Conservation (phyloP, 2,113 vertebrate species). For the Austrofundulus limnaeus region DNA sequence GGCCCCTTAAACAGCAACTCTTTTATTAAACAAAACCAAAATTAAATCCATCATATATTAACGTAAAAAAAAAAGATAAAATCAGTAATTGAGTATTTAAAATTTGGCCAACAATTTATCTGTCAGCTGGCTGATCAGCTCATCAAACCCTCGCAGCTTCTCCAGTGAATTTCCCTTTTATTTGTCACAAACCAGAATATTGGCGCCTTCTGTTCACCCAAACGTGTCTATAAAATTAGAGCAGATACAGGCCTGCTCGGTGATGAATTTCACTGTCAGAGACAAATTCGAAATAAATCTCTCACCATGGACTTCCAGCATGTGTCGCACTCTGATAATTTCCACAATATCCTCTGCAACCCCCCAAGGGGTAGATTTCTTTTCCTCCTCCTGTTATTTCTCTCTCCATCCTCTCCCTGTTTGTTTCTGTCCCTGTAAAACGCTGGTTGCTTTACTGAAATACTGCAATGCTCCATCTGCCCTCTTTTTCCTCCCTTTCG, state of each 20-base stretch:
- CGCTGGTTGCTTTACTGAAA: constrained; percentile 79
- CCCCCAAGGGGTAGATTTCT: constrained; percentile 64
- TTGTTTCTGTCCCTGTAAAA: constrained; percentile 75
- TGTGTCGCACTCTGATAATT: constrained; percentile 76
- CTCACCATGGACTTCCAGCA: constrained; percentile 65
- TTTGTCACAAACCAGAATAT: neutral
- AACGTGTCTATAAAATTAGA: constrained; percentile 53
- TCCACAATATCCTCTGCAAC: constrained; percentile 76
- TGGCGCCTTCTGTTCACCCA: constrained; percentile 16
- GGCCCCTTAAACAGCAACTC: too few relatives aligned
- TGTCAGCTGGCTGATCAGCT: neutral
- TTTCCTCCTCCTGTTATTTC: constrained; percentile 21
- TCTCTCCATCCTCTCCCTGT: constrained; percentile 64
- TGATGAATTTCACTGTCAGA: constrained; percentile 75
- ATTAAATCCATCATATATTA: too few relatives aligned
- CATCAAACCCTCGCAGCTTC: neutral
- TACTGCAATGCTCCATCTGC: constrained; percentile 76
- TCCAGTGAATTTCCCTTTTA: neutral
- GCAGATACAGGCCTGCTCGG: constrained; percentile 41
- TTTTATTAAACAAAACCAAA: too few relatives aligned
- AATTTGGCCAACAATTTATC: neutral
- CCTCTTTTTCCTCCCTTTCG: constrained; percentile 58
- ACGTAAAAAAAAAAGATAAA: neutral
- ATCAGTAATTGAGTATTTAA: neutral
- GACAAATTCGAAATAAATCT: constrained; percentile 76